Percentiles rank a stretch among this genome's conserved stretches.
Evolutionary conservation across 2,113 vertebrate species (phyloP).

Genomic region (Theristicus caerulescens): DNA sequence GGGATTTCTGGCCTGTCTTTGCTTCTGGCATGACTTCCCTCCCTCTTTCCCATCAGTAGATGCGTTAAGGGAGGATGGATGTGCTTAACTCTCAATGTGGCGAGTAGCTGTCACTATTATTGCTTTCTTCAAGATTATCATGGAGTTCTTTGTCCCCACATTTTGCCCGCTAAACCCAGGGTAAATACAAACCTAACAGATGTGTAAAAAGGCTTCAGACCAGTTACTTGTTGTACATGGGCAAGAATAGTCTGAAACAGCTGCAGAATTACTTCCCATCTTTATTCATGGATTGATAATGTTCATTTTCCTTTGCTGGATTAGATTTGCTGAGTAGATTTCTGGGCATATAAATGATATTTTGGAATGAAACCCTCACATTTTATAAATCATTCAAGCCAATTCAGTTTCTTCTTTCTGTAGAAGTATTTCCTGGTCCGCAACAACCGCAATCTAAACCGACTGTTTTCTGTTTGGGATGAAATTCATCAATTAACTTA

Average conservation of each 20-base stretch:
- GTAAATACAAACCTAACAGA: background rate
- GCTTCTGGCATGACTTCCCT: background rate
- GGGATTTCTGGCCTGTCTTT: background rate
- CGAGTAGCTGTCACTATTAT: background rate
- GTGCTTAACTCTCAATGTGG: background rate
- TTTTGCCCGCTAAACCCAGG: background rate
- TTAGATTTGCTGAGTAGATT: background rate
- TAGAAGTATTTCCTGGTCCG: background rate
- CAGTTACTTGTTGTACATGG: background rate
- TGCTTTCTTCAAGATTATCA: background rate
- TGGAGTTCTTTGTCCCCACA: background rate
- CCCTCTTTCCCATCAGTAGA: background rate
- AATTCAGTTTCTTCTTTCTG: background rate
- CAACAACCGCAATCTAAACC: background rate
- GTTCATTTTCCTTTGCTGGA: conserved; percentile 34
- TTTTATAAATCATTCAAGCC: conserved; percentile 17
- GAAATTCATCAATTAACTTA: background rate
- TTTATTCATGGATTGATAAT: conserved; percentile 2
- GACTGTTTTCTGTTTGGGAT: background rate
- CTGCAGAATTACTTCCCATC: background rate
- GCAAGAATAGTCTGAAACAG: background rate
- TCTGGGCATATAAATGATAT: conserved; percentile 2
- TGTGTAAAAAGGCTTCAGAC: background rate
- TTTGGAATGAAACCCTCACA: conserved; percentile 26
- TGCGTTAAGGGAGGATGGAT: background rate